Evolutionary conservation across 1,140 invertebrate genomes (phyloP).

Genomic region (Heliconius melpomene): DNA sequence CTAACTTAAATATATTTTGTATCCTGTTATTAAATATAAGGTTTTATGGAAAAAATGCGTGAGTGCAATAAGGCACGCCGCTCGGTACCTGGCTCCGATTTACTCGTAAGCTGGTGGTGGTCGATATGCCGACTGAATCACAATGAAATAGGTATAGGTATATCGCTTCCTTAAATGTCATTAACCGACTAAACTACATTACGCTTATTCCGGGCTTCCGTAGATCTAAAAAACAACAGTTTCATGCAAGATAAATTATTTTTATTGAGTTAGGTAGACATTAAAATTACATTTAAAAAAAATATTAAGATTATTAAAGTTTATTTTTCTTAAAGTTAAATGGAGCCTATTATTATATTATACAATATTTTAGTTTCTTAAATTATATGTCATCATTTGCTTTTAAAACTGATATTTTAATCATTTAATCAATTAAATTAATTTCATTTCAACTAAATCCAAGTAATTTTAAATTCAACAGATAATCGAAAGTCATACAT

Average conservation of each 20-base stretch:
- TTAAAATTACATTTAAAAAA: too few species aligned
- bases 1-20: neutral
- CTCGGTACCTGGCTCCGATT: conserved; percentile 68
- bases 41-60: conserved; percentile 47
- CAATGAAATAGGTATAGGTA: conserved; percentile 22
- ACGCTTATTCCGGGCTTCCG: neutral
- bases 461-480: neutral
- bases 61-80: conserved; percentile 54
- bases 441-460: too few species aligned
- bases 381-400: too few species aligned
- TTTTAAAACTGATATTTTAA: too few species aligned
- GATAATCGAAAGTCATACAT: neutral
- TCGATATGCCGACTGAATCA: conserved; percentile 56
- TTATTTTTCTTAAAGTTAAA: too few species aligned
- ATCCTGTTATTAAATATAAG: neutral
- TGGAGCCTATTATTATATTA: too few species aligned
- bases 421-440: too few species aligned
- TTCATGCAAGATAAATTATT: too few species aligned
- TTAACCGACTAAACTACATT: conserved; percentile 7
- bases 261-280: too few species aligned
- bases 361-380: too few species aligned
- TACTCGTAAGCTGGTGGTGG: conserved; percentile 46
- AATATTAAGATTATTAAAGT: too few species aligned
- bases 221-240: neutral
- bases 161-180: conserved; percentile 22